These are phyloP conservation scores for Cydia amplana DNA, from an alignment of 1,140 invertebrate species.

Conservation along the genomic window DNA sequence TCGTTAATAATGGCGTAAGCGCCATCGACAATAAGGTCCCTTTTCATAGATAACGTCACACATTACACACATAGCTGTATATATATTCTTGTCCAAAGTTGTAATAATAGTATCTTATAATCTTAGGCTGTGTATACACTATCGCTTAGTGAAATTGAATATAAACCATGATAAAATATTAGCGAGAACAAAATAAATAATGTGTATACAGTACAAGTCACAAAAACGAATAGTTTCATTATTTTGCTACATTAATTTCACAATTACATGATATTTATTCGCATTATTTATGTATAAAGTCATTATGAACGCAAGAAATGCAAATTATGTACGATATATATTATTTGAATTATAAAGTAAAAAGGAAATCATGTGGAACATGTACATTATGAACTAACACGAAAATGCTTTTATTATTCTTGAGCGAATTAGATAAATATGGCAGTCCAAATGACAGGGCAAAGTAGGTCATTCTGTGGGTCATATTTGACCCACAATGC, in stretches of 20 bases:
- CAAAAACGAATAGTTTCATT: slow-evolving; percentile 4
- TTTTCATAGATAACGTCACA: no score
- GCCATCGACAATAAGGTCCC: no score
- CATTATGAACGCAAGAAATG: background rate
- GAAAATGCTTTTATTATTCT: background rate
- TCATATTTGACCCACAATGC: no score
- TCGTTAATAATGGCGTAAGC: no score
- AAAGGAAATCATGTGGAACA: background rate
- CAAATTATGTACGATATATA: no score
- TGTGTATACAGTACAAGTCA: slow-evolving; percentile 23
- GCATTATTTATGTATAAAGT: background rate
- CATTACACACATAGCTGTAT: slow-evolving; percentile 9
- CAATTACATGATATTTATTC: background rate
- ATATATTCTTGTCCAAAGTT: slow-evolving; percentile 33
- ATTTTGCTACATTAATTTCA: slow-evolving; percentile 37
- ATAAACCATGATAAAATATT: slow-evolving; percentile 22
- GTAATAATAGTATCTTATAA: slow-evolving; percentile 44
- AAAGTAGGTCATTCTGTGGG: background rate
- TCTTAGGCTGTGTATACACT: slow-evolving; percentile 45
- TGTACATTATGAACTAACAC: no score
- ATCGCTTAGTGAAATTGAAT: slow-evolving; percentile 9
- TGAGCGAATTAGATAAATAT: background rate
- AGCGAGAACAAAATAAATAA: slow-evolving; percentile 16
- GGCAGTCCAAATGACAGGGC: background rate
- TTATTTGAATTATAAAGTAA: no score